Evolutionary conservation across 2,797 vertebrate genomes (phyloP), one percentile per base, ranked within the genome.

Genomic region (Tenualosa thibaudeaui): DNA sequence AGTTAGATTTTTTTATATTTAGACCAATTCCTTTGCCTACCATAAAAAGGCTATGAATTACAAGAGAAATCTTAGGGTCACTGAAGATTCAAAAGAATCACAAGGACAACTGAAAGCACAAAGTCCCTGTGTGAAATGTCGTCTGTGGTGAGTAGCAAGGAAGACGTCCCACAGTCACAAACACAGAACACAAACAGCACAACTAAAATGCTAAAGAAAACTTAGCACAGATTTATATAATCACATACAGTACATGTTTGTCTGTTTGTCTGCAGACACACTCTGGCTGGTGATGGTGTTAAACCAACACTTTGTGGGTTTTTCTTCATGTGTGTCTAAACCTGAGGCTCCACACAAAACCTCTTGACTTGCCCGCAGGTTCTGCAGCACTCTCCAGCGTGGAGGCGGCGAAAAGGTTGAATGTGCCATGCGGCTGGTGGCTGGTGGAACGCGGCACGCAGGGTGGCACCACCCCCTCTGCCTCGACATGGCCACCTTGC

Each of bases 331-430:
- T 6, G 40, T 46, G 37, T 46, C 8, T 19, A 9, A 17, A 46
- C 71, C 40, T 46, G 37, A 78, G 71, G 71, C 40, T 78, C 37
- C 19, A 9, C 40, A 17, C 37, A 17, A 19, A 43, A 78, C 82
- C 84, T 83, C 81, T 84, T 56, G 26, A 10, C 78, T 50, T 81
- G 13, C 24, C 9, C 22, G 37, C 83, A 46, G 50, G 51, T 43
- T 54, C 60, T 82, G 75, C 43, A 58, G 83, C 83, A 83, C 83
- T 81, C 83, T 68, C 83, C 78, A 86, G 31, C 40, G 84, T 81
- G 82, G 86, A 75, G 4, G 68, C 40, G 17, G 19, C 6, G 37
- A 22, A 87, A 87, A 88, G 87, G 87, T 89, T 86, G 81, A 62
- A 85, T 85, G 82, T 83, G 51, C 43, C 81, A 50, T 6, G 3